Percentiles rank a stretch among this genome's conserved stretches.
These are phyloP conservation scores for Pangasius larnaudii DNA, from an alignment of 2,797 vertebrate species.

Conservation along the genomic window DNA sequence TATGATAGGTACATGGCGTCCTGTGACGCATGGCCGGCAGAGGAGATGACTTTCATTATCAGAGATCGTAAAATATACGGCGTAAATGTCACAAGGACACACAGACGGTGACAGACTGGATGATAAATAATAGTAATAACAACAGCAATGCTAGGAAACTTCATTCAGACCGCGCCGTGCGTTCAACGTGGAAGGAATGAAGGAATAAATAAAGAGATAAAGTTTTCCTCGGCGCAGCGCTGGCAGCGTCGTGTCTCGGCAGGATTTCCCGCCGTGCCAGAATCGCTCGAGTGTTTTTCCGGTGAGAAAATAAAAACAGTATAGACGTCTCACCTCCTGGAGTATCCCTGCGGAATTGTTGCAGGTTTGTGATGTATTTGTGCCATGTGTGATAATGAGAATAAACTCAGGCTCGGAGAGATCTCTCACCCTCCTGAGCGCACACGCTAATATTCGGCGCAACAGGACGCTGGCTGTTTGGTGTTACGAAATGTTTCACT, in stretches of 20 bases:
- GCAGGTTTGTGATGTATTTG: constrained; percentile 43
- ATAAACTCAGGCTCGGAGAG: constrained; percentile 31
- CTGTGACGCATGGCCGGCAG: constrained; percentile 12
- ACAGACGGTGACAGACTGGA: neutral
- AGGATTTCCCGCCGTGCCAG: neutral
- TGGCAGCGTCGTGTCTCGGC: neutral
- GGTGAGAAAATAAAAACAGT: neutral
- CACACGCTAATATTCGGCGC: constrained; percentile 7
- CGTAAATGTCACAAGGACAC: neutral
- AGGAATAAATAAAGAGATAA: neutral
- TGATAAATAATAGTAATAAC: neutral
- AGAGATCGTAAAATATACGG: neutral
- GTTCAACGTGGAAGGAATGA: neutral
- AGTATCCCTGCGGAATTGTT: constrained; percentile 45
- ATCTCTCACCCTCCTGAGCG: constrained; percentile 2
- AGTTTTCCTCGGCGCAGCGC: neutral
- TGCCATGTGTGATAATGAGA: constrained; percentile 46
- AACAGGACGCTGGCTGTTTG: constrained; percentile 15
- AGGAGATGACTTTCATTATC: constrained; percentile 27
- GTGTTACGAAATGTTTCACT: neutral
- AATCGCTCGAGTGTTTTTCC: neutral
- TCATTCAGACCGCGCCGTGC: neutral
- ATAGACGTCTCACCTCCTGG: constrained; percentile 9
- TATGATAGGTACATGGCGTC: constrained; percentile 20
- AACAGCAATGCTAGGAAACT: neutral